These are phyloP conservation scores for Noctua janthe DNA, from an alignment of 2,888 invertebrate genomes.

Conservation along the genomic window DNA sequence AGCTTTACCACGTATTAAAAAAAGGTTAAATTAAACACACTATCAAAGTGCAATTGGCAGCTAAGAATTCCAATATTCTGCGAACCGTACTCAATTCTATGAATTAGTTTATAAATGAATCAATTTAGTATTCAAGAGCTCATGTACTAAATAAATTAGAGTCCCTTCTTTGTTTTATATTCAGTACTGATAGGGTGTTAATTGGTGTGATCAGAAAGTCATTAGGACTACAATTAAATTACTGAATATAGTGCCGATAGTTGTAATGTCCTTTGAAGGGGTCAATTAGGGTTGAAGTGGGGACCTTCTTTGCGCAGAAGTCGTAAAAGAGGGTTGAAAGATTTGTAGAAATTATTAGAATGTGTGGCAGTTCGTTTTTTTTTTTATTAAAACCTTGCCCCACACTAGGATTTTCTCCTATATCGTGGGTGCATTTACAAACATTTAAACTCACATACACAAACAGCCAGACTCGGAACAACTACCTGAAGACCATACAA, in stretches of 20 bases:
- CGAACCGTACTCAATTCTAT: background rate
- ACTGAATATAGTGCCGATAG: slow-evolving; percentile 25
- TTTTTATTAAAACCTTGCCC: too few species aligned
- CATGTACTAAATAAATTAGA: slow-evolving; percentile 53
- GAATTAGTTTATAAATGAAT: slow-evolving; percentile 40
- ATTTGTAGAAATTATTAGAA: background rate
- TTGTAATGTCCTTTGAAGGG: slow-evolving; percentile 13
- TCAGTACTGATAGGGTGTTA: slow-evolving; percentile 50
- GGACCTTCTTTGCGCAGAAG: background rate
- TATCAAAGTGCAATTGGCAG: slow-evolving; percentile 11
- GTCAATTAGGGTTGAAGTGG: slow-evolving; percentile 12
- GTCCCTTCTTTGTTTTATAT: slow-evolving; percentile 46
- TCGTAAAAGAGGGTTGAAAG: background rate
- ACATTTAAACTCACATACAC: too few species aligned
- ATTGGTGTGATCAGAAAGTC: slow-evolving; percentile 58
- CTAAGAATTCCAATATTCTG: slow-evolving; percentile 4
- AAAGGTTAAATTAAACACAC: background rate
- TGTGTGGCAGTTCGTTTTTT: background rate
- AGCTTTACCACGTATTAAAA: background rate
- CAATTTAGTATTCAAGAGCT: slow-evolving; percentile 49
- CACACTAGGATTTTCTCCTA: too few species aligned
- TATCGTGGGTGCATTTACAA: too few species aligned
- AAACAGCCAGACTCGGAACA: too few species aligned
- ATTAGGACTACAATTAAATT: slow-evolving; percentile 42
- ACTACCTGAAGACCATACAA: too few species aligned